These are phyloP conservation scores for Callyntrura guangdongensis DNA, from an alignment of 2,888 invertebrate genomes.

Conservation along the genomic window DNA sequence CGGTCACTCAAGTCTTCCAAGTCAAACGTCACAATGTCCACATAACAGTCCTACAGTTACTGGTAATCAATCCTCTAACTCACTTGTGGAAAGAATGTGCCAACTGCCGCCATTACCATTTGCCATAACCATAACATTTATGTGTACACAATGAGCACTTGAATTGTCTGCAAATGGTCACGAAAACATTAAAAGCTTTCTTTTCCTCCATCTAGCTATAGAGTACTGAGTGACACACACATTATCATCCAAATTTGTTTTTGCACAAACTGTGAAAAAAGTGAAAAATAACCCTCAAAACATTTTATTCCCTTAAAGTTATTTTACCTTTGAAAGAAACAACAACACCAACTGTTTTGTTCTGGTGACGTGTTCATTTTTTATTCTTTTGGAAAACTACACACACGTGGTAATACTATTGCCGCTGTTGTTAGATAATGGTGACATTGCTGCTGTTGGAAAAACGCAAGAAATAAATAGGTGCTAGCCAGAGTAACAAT, in stretches of 20 bases:
- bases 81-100: not conserved
- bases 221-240: conserved; percentile 4
- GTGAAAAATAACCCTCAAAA: conserved; percentile 12
- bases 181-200: conserved; percentile 41
- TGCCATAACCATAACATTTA: conserved; percentile 3
- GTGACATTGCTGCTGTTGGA: conserved; percentile 44
- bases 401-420: conserved; percentile 8
- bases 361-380: not conserved
- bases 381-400: not conserved
- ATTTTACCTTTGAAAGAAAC: not conserved
- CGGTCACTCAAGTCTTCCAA: conserved; percentile 13
- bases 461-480: not conserved
- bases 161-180: conserved; percentile 55
- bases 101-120: not conserved
- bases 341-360: not conserved
- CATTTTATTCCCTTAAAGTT: conserved; percentile 3
- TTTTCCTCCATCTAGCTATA: conserved; percentile 17
- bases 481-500: not conserved
- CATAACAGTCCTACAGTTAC: not conserved
- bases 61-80: conserved; percentile 10
- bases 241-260: conserved; percentile 22
- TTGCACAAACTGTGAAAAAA: conserved; percentile 54
- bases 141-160: not conserved
- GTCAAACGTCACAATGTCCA: not conserved
- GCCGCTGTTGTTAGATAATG: not conserved